Base-by-base conservation (phyloP, 2,113 vertebrate species). In the Rhinichthys klamathensis region DNA sequence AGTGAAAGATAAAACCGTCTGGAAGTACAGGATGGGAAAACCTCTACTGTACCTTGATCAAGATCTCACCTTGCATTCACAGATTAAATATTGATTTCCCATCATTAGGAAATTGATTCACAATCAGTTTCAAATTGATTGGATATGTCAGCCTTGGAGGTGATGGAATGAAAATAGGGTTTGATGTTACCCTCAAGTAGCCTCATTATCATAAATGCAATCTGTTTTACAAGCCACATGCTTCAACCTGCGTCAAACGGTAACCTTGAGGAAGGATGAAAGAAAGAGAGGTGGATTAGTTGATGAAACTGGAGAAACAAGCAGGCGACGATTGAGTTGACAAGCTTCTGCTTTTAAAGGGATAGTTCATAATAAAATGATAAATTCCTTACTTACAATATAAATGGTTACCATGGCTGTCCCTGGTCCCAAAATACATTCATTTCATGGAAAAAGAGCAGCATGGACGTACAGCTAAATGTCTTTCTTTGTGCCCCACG, bases 41-140 rank as follows among this genome's bases (percentile, higher is more conserved):
- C 32, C 56, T 81, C 80, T 77, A 41, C 41, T 41, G 41, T 41
- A 86, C 87, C 83, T 80, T 88, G 35, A 35, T 18, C 70, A 85
- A 88, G 82, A 70, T 86, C 80, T 70, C 8, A 0, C 35, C 86
- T 60, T 88, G 76, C 88, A 83, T 80, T 88, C 87, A 84, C 38
- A 90, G 89, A 92, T 91, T 91, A 91, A 91, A 92, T 83, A 89
- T 89, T 83, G 85, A 90, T 90, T 90, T 90, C 41, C 80, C 58
- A 90, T 87, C 87, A 84, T 84, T 82, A 87, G 6, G 84, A 82
- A 86, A 83, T 78, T 38, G 83, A 90, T 90, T 89, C 77, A 63
- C 85, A 85, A 84, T 89, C 91, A 83, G 91, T 86, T 87, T 87
- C 30, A 27, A 73, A 90, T 92, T 82, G 91, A 85, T 87, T 88